These are phyloP conservation scores for Bombycilla garrulus DNA, from an alignment of 2,113 vertebrate genomes.

Conservation along the genomic window DNA sequence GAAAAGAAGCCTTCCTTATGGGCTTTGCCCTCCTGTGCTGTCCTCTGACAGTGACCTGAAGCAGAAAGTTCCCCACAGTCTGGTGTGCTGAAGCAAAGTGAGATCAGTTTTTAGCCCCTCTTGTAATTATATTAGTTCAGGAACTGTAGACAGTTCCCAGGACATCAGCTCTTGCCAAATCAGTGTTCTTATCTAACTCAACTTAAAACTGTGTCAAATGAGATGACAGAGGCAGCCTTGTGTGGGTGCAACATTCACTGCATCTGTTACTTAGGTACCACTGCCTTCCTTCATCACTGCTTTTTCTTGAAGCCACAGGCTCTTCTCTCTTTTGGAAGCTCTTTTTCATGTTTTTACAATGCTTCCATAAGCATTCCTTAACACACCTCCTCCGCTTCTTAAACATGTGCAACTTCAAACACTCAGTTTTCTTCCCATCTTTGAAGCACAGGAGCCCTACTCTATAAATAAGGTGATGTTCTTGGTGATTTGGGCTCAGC, in stretches of 20 bases:
- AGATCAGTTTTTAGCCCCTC: neutral
- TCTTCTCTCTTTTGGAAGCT: neutral
- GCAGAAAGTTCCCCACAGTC: neutral
- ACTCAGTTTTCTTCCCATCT: neutral
- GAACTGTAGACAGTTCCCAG: neutral
- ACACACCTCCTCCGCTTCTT: neutral
- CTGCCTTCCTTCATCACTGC: neutral
- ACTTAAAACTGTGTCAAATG: neutral
- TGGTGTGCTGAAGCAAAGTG: neutral
- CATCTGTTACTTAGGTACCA: neutral
- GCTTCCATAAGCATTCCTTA: neutral
- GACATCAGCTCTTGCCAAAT: neutral
- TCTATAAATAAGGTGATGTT: neutral
- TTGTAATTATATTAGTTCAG: neutral
- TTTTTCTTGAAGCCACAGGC: neutral
- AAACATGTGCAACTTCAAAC: neutral
- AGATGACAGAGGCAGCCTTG: neutral
- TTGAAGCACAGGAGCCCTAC: neutral
- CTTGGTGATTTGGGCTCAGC: neutral
- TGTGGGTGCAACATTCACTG: neutral
- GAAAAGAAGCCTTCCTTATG: neutral
- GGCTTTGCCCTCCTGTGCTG: neutral
- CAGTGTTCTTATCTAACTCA: neutral
- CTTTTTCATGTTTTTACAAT: neutral
- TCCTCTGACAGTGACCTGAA: neutral